These are phyloP conservation scores for Hemiprocne comata DNA, from an alignment of 2,113 vertebrate genomes.

Conservation along the genomic window DNA sequence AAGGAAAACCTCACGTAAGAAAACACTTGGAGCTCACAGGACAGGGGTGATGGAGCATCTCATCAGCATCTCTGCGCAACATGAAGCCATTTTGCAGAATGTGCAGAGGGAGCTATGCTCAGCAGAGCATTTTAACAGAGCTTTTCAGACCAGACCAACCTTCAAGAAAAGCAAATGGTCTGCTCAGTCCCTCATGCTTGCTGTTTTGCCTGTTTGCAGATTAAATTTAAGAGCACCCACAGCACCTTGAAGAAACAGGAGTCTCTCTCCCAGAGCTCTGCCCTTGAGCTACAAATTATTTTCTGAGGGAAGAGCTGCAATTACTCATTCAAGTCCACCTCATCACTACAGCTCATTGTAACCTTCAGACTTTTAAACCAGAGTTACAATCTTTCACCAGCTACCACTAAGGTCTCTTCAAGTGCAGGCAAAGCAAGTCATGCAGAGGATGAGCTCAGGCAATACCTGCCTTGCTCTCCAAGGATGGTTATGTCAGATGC, in stretches of 20 bases:
- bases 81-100: background rate
- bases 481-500: background rate
- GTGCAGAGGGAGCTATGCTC: background rate
- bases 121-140: background rate
- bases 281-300: conserved; percentile 8
- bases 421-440: background rate
- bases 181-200: background rate
- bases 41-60: background rate
- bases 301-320: background rate
- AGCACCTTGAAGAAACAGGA: background rate
- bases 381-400: background rate
- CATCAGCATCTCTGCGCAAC: background rate
- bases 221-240: background rate
- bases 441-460: background rate
- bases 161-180: background rate
- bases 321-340: background rate
- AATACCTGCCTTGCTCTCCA: background rate
- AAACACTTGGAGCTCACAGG: background rate
- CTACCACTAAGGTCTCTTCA: background rate
- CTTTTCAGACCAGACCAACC: background rate
- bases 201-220: background rate
- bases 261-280: background rate
- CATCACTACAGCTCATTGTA: background rate
- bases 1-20: background rate
- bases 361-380: background rate